Conservation (phyloP, 2,113 vertebrate species). For the Pionites leucogaster region DNA sequence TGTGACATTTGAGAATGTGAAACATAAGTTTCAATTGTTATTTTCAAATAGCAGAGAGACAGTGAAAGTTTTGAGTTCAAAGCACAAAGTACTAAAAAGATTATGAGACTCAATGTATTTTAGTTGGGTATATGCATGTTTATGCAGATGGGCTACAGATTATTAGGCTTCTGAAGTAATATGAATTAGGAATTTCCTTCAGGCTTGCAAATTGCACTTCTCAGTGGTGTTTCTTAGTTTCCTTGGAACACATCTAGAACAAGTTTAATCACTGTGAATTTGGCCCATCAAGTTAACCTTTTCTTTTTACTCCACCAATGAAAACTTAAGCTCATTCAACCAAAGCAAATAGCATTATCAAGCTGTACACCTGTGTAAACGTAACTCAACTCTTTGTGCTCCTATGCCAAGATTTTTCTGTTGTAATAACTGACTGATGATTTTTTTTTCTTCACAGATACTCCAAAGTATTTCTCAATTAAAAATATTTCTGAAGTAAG, state of each 20-base stretch:
- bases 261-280: background rate
- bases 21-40: background rate
- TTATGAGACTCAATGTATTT: background rate
- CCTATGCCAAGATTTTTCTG: background rate
- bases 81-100: background rate
- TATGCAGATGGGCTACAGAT: background rate
- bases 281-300: background rate
- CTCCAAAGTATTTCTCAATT: background rate
- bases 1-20: background rate
- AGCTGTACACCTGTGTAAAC: background rate
- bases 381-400: background rate
- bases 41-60: background rate
- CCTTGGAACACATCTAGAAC: background rate
- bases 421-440: background rate
- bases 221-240: background rate
- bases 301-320: background rate
- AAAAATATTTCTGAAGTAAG: background rate
- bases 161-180: background rate
- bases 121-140: background rate
- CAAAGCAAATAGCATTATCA: background rate
- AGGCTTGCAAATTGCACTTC: background rate
- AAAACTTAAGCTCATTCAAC: background rate
- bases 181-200: background rate
- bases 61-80: background rate
- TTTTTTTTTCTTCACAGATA: background rate